Base-by-base conservation (phyloP, 2,888 invertebrate genomes). In the Eudemis profundana region DNA sequence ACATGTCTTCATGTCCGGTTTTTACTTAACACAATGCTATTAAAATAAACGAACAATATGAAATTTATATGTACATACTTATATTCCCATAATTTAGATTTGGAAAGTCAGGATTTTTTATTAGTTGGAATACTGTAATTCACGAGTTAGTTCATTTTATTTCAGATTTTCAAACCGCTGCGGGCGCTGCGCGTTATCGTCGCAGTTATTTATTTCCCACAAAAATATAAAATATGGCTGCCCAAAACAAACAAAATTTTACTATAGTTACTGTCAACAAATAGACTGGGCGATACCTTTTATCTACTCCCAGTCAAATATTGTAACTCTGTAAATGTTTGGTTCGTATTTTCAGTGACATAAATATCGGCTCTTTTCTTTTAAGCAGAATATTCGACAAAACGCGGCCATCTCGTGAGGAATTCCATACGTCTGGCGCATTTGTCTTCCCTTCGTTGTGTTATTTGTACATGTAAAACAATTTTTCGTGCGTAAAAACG, bases 401-500 rank as follows among this genome's bases (percentile, higher is more conserved):
- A 46, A 36, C 51, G 29, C 40, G 17, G 33, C 36, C 23, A 15
- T 27, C 14, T 23, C 36, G n/a, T n/a, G 36, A 33, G 42, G 50
- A 36, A 46, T 53, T 33, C 44, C 33, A 27, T 63, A 46, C 47
- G 29, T 54, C 47, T 38, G 19, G 14, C 47, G 14, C 27, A 59
- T 59, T 59, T 29, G 29, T 47, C 33, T 47, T 44, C 36, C 38
- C 15, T 42, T 46, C 36, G 19, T n/a, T 10, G 19, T 40, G 12
- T 59, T 46, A 56, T 56, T 49, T 53, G 14, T 36, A 38, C 38
- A 14, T 46, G 27, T 44, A 59, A 46, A 65, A 50, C 4, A 44
- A 42, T 50, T 49, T 50, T 49, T 23, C 21, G 17, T 17, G 21
- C 36, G 61, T 36, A 44, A 33, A 46, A 49, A 21, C 21, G 42